These are phyloP conservation scores for Drosophila santomea DNA, from an alignment of 1,140 invertebrate species.

Conservation along the genomic window DNA sequence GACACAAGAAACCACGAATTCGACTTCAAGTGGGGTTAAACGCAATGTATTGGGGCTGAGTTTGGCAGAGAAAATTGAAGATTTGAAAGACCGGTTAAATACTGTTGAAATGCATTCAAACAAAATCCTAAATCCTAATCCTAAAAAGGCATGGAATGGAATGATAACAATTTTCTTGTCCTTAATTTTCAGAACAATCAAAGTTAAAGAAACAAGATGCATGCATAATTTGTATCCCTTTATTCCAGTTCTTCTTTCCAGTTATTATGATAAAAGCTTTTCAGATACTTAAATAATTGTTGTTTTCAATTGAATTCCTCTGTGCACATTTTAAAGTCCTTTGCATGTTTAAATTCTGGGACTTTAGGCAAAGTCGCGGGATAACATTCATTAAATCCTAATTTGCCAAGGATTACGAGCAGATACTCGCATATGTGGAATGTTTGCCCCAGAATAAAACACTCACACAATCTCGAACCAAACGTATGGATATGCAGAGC, in stretches of 20 bases:
- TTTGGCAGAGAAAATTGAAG: neutral
- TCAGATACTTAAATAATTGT: constrained; percentile 15
- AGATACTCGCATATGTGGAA: constrained; percentile 40
- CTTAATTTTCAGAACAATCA: too few relatives aligned
- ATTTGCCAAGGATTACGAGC: constrained; percentile 53
- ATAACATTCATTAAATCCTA: constrained; percentile 60
- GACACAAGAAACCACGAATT: constrained; percentile 18
- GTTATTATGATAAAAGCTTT: neutral
- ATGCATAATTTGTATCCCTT: neutral
- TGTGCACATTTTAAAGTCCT: constrained; percentile 26
- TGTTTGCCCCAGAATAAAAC: constrained; percentile 27
- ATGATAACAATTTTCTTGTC: too few relatives aligned
- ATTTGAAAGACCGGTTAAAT: neutral
- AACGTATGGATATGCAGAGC: constrained; percentile 19
- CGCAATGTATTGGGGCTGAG: neutral
- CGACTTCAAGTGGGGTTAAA: constrained; percentile 25
- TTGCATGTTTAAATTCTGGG: neutral
- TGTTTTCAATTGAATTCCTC: constrained; percentile 31
- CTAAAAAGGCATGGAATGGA: too few relatives aligned
- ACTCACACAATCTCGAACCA: constrained; percentile 4
- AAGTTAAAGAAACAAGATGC: neutral
- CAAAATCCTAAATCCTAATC: too few relatives aligned
- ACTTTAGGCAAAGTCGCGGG: constrained; percentile 30
- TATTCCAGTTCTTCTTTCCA: too few relatives aligned
- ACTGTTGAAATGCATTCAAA: too few relatives aligned